A percentile compares a stretch with the other conserved stretches of the same genome.
Evolutionary conservation across 2,797 vertebrate species (phyloP).

Genomic region (Enteromius viviparus): DNA sequence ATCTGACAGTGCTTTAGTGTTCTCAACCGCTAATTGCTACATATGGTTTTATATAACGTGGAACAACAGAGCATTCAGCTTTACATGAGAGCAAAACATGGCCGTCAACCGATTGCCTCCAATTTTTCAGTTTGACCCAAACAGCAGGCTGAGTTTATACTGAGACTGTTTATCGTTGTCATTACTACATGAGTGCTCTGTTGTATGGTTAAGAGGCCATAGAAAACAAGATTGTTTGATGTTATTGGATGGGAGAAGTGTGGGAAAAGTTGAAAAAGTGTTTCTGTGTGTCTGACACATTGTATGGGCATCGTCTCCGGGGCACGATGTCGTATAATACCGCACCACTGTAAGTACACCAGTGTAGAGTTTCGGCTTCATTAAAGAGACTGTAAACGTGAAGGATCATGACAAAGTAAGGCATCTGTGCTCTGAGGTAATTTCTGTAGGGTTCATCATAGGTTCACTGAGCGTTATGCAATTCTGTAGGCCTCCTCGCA

Average conservation of each 20-base stretch:
- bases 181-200: conserved; percentile 20
- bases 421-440: conserved; percentile 50
- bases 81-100: conserved; percentile 28
- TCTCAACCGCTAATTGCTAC: conserved; percentile 8
- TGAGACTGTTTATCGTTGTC: conserved; percentile 7
- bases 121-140: neutral
- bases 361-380: conserved; percentile 46
- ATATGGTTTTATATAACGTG: conserved; percentile 10
- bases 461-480: conserved; percentile 42
- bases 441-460: conserved; percentile 41
- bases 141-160: conserved; percentile 7
- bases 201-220: conserved; percentile 11
- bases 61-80: conserved; percentile 20
- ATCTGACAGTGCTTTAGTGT: conserved; percentile 21
- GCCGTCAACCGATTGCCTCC: conserved; percentile 8
- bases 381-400: conserved; percentile 39
- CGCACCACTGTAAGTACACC: conserved; percentile 23
- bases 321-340: conserved; percentile 13
- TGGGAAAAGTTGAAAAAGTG: neutral
- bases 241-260: conserved; percentile 17
- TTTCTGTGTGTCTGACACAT: conserved; percentile 7
- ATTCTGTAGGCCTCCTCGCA: conserved; percentile 35
- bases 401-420: conserved; percentile 46
- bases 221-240: conserved; percentile 23
- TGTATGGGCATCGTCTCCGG: conserved; percentile 2